Base-by-base conservation (phyloP, 2,797 vertebrate species). In the Manis pentadactyla region DNA sequence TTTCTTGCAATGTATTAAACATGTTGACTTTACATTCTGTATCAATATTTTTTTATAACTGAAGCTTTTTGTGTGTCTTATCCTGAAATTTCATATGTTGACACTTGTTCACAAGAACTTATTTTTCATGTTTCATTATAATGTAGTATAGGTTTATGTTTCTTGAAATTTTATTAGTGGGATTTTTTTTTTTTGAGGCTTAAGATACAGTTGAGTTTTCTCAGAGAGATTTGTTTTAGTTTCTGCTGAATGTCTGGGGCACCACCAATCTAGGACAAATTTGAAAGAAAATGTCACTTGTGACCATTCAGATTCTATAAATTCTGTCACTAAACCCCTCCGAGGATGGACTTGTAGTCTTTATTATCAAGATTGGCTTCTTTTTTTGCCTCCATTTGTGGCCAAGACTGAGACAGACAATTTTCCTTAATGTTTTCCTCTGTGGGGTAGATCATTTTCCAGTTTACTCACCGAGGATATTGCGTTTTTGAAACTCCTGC, bases 91-190 rank as follows among this genome's bases (percentile, higher is more conserved):
- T 66, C 79, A 84, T 59, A 94, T 53, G 19, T 15, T 64, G 39
- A 69, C 14, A 34, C 8, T 90, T 39, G 5, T 53, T 90, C 55
- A 55, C 46, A 75, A 15, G 68, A 57, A 85, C 18, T 61, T 63
- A 55, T 37, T 88, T 34, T 66, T 88, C 19, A 11, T 46, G 42
- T 91, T 29, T 87, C 68, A 69, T 87, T 90, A 27, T 69, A 19
- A 66, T 88, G 42, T 87, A 34, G 21, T 96, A 46, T 71, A 42
- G 46, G 29, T 61, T 95, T 87, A 79, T 53, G 11, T 79, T 95
- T 23, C 73, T 77, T 93, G 71, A 75, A 81, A 46, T 85, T 39
- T 87, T 89, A 37, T 82, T 49, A 49, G 39, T 77, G 57, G n/a
- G 15, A 51, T 85, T 90, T 49, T 53, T 53, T 46, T 46, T 46